These are phyloP conservation scores for Phortica magna DNA, from an alignment of 2,888 invertebrate species.

Conservation along the genomic window DNA sequence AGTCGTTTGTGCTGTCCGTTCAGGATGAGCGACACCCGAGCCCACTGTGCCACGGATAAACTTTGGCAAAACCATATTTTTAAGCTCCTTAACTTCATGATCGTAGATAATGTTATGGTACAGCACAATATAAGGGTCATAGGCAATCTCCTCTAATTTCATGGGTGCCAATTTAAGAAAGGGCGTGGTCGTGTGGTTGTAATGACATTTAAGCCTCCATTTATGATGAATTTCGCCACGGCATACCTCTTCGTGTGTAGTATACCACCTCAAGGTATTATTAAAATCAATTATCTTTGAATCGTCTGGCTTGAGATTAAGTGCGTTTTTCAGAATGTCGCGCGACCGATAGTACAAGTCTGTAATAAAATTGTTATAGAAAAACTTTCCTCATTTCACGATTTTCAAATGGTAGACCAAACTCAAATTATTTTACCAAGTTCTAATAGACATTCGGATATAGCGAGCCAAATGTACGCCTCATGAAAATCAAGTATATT, in stretches of 20 bases:
- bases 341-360: neutral
- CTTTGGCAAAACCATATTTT: constrained; percentile 48
- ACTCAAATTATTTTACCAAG: neutral
- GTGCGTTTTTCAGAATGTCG: neutral
- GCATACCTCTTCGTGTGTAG: constrained; percentile 50
- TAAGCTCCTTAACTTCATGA: constrained; percentile 54
- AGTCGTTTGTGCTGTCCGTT: neutral
- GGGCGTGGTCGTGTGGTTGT: constrained; percentile 49
- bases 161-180: constrained; percentile 63
- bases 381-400: neutral
- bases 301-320: neutral
- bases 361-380: constrained; percentile 3
- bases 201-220: constrained; percentile 51
- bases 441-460: neutral
- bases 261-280: neutral
- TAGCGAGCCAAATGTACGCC: neutral
- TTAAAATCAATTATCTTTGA: neutral
- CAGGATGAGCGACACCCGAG: no score
- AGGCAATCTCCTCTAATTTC: constrained; percentile 58
- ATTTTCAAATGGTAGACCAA: neutral
- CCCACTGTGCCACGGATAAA: constrained; percentile 41
- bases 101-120: constrained; percentile 59
- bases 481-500: neutral
- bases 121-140: constrained; percentile 58
- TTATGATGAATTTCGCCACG: constrained; percentile 50